Evolutionary conservation across 2,797 vertebrate genomes (phyloP).

Genomic region (Arrhamphus sclerolepis): DNA sequence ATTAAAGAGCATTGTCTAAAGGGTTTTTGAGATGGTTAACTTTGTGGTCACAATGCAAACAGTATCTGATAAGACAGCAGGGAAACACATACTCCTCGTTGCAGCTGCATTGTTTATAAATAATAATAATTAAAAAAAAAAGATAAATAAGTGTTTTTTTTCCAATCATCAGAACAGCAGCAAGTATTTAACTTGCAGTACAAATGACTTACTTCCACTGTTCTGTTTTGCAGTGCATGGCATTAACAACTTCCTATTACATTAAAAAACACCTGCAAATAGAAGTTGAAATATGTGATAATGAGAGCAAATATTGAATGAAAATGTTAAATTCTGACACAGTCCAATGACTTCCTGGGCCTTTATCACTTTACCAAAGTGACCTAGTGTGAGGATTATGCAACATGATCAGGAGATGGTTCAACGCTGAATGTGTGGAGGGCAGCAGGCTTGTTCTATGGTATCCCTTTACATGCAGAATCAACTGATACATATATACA

Average conservation of each 20-base stretch:
- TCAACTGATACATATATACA: conserved; percentile 9
- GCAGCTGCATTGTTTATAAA: neutral
- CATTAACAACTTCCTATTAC: neutral
- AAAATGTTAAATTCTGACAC: conserved; percentile 47
- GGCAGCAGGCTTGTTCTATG: conserved; percentile 39
- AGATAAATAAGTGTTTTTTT: neutral
- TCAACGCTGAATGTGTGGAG: conserved; percentile 44
- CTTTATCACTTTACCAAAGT: conserved; percentile 59
- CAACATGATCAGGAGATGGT: conserved; percentile 68
- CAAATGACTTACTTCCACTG: neutral
- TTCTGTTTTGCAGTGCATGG: conserved; percentile 29
- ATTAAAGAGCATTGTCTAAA: conserved; percentile 25
- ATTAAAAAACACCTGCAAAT: conserved; percentile 26
- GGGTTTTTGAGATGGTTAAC: conserved; percentile 40
- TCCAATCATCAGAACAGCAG: too few relatives aligned
- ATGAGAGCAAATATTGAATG: conserved; percentile 45
- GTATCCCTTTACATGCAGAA: conserved; percentile 41
- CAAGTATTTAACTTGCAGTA: too few relatives aligned
- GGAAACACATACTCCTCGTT: neutral
- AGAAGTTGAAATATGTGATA: conserved; percentile 32
- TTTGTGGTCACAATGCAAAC: conserved; percentile 30
- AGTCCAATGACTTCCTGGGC: conserved; percentile 37
- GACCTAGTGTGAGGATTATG: conserved; percentile 66
- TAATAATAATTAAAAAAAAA: neutral
- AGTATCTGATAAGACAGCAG: conserved; percentile 4